These are phyloP conservation scores for Volucella inanis DNA, from an alignment of 2,888 invertebrate genomes.

Conservation along the genomic window DNA sequence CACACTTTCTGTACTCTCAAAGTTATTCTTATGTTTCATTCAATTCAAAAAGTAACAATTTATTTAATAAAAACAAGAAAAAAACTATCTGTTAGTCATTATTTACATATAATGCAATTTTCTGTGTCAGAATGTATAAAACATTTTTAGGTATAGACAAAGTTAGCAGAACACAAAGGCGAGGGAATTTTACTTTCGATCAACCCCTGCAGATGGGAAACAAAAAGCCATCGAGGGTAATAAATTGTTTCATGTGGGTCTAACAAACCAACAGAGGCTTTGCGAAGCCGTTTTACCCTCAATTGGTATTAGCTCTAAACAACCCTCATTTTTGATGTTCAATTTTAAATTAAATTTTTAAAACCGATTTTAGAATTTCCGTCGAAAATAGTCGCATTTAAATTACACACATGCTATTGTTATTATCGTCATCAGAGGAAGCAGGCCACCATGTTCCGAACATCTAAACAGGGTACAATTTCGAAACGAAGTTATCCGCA, in stretches of 20 bases:
- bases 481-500: not conserved
- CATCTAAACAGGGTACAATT: not conserved
- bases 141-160: conserved; percentile 20
- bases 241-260: conserved; percentile 39
- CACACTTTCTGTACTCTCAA: too few relatives aligned
- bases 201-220: conserved; percentile 15
- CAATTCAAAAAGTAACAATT: too few relatives aligned
- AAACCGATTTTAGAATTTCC: conserved; percentile 40
- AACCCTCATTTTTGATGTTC: conserved; percentile 57
- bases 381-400: conserved; percentile 28
- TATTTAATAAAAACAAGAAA: too few relatives aligned
- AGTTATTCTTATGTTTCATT: too few relatives aligned
- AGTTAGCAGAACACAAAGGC: not conserved
- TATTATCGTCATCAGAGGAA: not conserved
- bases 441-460: not conserved
- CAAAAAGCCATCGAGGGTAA: not conserved
- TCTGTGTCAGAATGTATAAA: not conserved
- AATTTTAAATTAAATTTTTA: conserved; percentile 59
- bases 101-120: conserved; percentile 25
- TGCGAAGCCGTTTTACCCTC: conserved; percentile 2
- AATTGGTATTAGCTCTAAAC: conserved; percentile 19
- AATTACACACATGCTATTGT: conserved; percentile 5
- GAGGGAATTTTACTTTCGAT: conserved; percentile 18
- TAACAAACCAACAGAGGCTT: conserved; percentile 27
- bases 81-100: not conserved